Base-by-base conservation (phyloP, 1,140 invertebrate genomes). In the Alviniconcha marisindica region DNA sequence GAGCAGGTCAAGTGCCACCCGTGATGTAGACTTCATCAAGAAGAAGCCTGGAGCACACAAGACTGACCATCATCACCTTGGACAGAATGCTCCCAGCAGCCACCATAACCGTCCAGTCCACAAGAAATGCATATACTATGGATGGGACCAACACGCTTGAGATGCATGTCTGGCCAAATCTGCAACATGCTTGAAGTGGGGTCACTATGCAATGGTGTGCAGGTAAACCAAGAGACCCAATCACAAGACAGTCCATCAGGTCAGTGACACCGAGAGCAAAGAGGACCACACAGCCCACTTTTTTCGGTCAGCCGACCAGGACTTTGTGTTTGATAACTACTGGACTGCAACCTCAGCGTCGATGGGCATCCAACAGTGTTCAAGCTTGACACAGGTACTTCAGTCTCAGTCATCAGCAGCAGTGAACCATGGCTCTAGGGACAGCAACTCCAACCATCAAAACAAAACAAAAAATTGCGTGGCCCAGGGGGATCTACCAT, bases 11-110 rank as follows among this genome's bases (percentile, higher is more conserved):
- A 71, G 14, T 28, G 21, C 48, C 7, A 51, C 7, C 7, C 21
- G 7, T 51, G 28, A 60, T 60, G 66, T 71, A 40, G 36, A 71
- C 66, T 71, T 33, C 21, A 33, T 71, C 66, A 71, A 71, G 31
- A 14, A 5, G 5, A 33, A 71, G 56, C 3, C 56, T n/a, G n/a
- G n/a, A n/a, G n/a, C n/a, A n/a, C n/a, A n/a, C n/a, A n/a, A n/a
- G n/a, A n/a, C n/a, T n/a, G n/a, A n/a, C n/a, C n/a, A n/a, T n/a
- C n/a, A n/a, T n/a, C n/a, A n/a, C n/a, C n/a, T n/a, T n/a, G n/a
- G n/a, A n/a, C n/a, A 60, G 28, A 15, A 60, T 5, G 24, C 7
- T 24, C 3, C 56, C 28, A n/a, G 24, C 7, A 60, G 28, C 56
- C 24, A 60, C 24, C 56, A 4, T 10, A 3, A 60, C 56, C 18